A percentile compares a stretch with the other conserved stretches of the same genome.
phyloP scores from a whole-genome alignment of 2,888 invertebrate genomes.

The Antheraea assamensis region DNA sequence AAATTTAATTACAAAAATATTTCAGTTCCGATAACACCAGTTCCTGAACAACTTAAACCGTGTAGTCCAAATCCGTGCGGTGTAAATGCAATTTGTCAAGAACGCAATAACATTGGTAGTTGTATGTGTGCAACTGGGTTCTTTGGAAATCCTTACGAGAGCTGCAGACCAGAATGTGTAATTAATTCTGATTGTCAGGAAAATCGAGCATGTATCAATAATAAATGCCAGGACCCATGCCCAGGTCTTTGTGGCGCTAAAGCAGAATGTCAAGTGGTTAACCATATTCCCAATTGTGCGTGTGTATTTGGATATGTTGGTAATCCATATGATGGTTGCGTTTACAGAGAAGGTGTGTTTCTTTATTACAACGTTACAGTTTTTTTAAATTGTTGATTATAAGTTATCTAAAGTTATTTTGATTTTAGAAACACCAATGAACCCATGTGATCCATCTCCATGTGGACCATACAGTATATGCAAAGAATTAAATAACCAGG shows the following conservation, averaged over 20 bases:
- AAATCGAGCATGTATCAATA: slow-evolving; percentile 85
- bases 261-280: slow-evolving; percentile 88
- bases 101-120: slow-evolving; percentile 84
- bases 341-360: slow-evolving; percentile 60
- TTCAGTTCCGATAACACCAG: slow-evolving; percentile 32
- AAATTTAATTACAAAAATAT: slow-evolving; percentile 10
- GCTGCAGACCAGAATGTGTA: slow-evolving; percentile 88
- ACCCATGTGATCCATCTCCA: slow-evolving; percentile 89
- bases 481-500: slow-evolving; percentile 83
- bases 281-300: slow-evolving; percentile 89
- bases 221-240: slow-evolving; percentile 87
- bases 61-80: slow-evolving; percentile 86
- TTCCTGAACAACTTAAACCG: slow-evolving; percentile 58
- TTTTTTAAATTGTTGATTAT: slow-evolving; percentile 5
- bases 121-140: slow-evolving; percentile 87
- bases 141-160: slow-evolving; percentile 86
- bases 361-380: slow-evolving; percentile 12
- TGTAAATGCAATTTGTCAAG: slow-evolving; percentile 85
- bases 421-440: slow-evolving; percentile 63
- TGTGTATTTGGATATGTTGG: slow-evolving; percentile 86
- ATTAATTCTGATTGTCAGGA: slow-evolving; percentile 85
- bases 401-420: slow-evolving; percentile 3
- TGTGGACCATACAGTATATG: slow-evolving; percentile 91
- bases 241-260: slow-evolving; percentile 89
- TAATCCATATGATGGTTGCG: slow-evolving; percentile 84